phyloP scores from a whole-genome alignment of 2,113 vertebrate genomes.

The Neogobius melanostomus region DNA sequence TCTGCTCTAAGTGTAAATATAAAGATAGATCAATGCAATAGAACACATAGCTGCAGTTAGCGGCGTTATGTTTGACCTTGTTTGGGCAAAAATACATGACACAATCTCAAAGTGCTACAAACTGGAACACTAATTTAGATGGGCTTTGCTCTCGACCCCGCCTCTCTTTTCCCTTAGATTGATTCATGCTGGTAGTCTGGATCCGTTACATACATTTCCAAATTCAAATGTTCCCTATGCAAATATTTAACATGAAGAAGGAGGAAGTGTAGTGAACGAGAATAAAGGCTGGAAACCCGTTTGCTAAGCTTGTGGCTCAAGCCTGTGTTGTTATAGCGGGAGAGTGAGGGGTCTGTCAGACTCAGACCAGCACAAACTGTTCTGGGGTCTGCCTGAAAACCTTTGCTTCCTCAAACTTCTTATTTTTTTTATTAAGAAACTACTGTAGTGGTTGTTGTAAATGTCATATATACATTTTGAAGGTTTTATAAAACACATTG shows the following conservation, averaged over 20 bases:
- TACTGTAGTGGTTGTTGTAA: too few species aligned
- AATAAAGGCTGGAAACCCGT: conserved; percentile 21
- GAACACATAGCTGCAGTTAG: neutral
- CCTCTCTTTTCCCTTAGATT: conserved; percentile 5
- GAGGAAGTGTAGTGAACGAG: conserved; percentile 35
- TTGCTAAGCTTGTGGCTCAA: conserved; percentile 14
- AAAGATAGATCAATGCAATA: too few species aligned
- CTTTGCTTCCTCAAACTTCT: neutral
- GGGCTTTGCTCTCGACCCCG: neutral
- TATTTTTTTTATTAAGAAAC: neutral
- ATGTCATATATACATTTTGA: too few species aligned
- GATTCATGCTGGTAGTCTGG: conserved; percentile 30
- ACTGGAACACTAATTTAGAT: neutral
- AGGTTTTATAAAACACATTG: too few species aligned
- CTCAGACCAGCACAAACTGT: neutral
- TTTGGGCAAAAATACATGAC: neutral
- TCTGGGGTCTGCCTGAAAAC: neutral
- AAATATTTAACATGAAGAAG: conserved; percentile 48
- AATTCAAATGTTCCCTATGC: conserved; percentile 45
- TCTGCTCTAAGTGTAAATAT: too few species aligned
- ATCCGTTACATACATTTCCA: conserved; percentile 53
- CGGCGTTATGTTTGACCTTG: neutral
- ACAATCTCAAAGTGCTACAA: neutral
- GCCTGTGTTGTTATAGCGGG: neutral
- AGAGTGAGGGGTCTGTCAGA: conserved; percentile 6